Evolutionary conservation across 1,140 invertebrate species (phyloP), one percentile per base, ranked within the genome.

Genomic region (Aleiodes sp.): DNA sequence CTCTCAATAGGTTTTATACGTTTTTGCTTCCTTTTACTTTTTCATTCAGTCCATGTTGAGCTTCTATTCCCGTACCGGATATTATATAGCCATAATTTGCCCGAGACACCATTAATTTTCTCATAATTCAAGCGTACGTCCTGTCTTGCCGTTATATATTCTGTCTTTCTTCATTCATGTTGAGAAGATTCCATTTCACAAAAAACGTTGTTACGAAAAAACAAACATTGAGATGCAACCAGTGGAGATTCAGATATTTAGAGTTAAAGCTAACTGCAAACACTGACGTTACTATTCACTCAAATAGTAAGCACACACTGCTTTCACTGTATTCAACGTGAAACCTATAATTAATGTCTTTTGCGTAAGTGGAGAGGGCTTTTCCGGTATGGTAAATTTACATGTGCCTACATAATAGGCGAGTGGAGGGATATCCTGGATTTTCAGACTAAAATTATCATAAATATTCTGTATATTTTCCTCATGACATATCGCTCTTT

Each of bases 261-360:
- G 46, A 52, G 16, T 24, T 16, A 43, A 52, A 9, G 46, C 19
- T 21, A 52, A 52, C 46, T 24, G 46, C 21, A 52, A 26, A 16
- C 16, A 52, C 21, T 16, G 26, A 21, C 4, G 12, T n/a, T n/a
- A n/a, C n/a, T 52, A 52, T 24, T 24, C 46, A 19, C 21, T 26
- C n/a, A n/a, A n/a, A n/a, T n/a, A n/a, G 46, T 52, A 10, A 35
- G 2, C 67, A 37, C 31, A 66, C 46, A 57, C 31, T 57, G 8
- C 2, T 52, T n/a, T 61, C 37, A 19, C 9, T 41, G 37, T 35
- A 62, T 29, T 28, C 28, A 24, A 28, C 46, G 16, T 68, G 46
- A 73, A 56, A 70, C 65, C 76, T 75, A 75, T 80, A 80, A 80
- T 79, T 78, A 80, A 79, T 80, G 72, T 74, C 57, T 46, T 61